phyloP scores from a whole-genome alignment of 2,888 invertebrate genomes.

The Ypsolopha scabrella region DNA sequence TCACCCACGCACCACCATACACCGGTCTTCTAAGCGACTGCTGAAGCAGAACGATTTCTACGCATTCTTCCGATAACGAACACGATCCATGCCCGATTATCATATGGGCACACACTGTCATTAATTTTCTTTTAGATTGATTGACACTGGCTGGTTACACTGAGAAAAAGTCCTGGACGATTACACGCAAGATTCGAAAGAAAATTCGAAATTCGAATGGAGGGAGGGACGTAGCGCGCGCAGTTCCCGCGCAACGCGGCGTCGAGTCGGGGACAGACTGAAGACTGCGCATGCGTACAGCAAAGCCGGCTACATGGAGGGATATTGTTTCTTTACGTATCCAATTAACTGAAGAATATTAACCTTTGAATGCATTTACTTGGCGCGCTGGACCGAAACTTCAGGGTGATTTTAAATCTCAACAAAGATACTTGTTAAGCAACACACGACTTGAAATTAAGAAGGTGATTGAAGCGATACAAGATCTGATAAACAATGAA shows the following conservation, averaged over 20 bases:
- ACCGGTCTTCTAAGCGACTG: slow-evolving; percentile 31
- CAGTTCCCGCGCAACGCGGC: slow-evolving; percentile 30
- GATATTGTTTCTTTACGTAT: slow-evolving; percentile 11
- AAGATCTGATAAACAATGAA: too few relatives aligned
- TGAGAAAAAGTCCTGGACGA: slow-evolving; percentile 7
- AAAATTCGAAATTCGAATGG: slow-evolving; percentile 8
- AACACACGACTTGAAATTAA: too few relatives aligned
- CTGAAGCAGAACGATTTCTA: slow-evolving; percentile 51
- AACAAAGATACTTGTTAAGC: too few relatives aligned
- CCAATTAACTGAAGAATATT: not conserved
- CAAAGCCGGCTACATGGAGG: slow-evolving; percentile 17
- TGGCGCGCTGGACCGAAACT: not conserved
- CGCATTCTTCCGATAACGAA: slow-evolving; percentile 32
- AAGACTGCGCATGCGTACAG: slow-evolving; percentile 9
- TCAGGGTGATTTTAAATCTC: too few relatives aligned
- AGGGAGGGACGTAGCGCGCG: slow-evolving; percentile 24
- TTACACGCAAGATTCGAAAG: slow-evolving; percentile 24
- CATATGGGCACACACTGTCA: slow-evolving; percentile 4
- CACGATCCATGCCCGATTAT: slow-evolving; percentile 4
- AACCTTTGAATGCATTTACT: not conserved
- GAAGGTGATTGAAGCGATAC: too few relatives aligned
- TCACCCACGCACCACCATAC: slow-evolving; percentile 23
- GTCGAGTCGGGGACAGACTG: slow-evolving; percentile 4
- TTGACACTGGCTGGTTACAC: slow-evolving; percentile 6
- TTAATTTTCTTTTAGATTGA: not conserved